These are phyloP conservation scores for Amorpha juglandis DNA, from an alignment of 2,888 invertebrate genomes.

Conservation along the genomic window DNA sequence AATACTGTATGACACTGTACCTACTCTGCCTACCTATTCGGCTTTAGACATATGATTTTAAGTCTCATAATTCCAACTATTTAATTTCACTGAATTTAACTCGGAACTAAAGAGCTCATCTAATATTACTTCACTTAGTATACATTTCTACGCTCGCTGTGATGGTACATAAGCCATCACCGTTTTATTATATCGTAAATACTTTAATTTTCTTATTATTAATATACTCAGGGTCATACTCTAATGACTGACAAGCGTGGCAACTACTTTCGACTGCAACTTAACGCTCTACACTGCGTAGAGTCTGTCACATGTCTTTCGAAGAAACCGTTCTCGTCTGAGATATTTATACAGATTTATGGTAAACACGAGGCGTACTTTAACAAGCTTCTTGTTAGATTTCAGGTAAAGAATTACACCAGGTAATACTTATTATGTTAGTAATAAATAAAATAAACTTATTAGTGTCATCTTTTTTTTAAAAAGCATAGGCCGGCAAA, in stretches of 20 bases:
- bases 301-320: constrained; percentile 86
- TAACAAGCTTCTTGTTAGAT: constrained; percentile 86
- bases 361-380: constrained; percentile 89
- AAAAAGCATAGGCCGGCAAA: too few species aligned
- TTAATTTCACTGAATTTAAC: too few species aligned
- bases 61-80: too few species aligned
- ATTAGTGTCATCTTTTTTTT: too few species aligned
- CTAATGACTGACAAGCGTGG: constrained; percentile 83
- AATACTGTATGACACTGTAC: too few species aligned
- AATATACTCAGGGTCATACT: constrained; percentile 77
- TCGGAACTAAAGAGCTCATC: too few species aligned
- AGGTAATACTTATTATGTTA: not conserved
- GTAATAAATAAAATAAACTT: too few species aligned
- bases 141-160: too few species aligned
- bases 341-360: constrained; percentile 86
- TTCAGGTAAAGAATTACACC: constrained; percentile 67
- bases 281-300: constrained; percentile 83
- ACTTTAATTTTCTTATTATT: not conserved
- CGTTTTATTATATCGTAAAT: not conserved
- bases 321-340: constrained; percentile 79
- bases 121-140: too few species aligned
- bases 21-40: too few species aligned
- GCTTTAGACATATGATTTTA: too few species aligned
- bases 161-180: too few species aligned
- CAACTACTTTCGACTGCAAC: constrained; percentile 85